These are phyloP conservation scores for Rhinolophus ferrumequinum DNA, from an alignment of 2,113 vertebrate genomes.

Conservation along the genomic window DNA sequence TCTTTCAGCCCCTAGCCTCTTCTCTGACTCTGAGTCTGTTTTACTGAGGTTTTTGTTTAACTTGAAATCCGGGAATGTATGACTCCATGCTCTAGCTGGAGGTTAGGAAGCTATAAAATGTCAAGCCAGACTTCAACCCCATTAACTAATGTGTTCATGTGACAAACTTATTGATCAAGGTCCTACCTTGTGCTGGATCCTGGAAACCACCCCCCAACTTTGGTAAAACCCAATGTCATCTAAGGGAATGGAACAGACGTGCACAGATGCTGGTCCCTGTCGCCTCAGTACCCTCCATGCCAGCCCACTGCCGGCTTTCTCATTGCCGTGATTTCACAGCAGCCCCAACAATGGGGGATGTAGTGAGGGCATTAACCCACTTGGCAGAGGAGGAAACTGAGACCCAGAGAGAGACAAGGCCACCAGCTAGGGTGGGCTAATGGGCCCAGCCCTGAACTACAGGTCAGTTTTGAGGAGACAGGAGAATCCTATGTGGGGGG, in stretches of 20 bases:
- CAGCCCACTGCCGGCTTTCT: not conserved
- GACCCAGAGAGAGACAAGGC: not conserved
- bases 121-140: not conserved
- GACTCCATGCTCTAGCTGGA: not conserved
- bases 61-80: not conserved
- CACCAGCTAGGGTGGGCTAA: not conserved
- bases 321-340: not conserved
- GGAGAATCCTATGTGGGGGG: too few relatives aligned
- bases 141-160: not conserved
- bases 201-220: not conserved
- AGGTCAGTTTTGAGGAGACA: not conserved
- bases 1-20: not conserved
- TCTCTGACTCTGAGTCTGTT: not conserved
- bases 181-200: not conserved
- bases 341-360: not conserved
- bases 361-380: too few relatives aligned
- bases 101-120: not conserved
- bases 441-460: not conserved
- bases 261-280: too few relatives aligned
- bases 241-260: rapidly evolving
- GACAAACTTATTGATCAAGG: not conserved
- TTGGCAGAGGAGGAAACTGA: not conserved
- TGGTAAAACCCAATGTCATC: not conserved
- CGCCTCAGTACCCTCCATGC: rapidly evolving
- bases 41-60: not conserved